These are phyloP conservation scores for Menidia menidia DNA, from an alignment of 2,797 vertebrate species.

Conservation along the genomic window DNA sequence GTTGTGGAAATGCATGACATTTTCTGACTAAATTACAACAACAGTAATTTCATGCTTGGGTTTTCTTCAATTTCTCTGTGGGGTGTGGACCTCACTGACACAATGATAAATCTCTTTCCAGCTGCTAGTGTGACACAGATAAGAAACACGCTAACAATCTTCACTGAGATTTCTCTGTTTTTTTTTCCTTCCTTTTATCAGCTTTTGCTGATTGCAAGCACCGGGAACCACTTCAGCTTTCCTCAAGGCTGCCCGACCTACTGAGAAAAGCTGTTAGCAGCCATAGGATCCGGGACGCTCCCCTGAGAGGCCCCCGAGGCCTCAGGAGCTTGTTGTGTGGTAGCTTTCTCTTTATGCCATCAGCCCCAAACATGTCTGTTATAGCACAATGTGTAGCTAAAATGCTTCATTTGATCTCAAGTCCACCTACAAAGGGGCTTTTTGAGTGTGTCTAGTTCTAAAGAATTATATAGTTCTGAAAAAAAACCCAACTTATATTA, in stretches of 20 bases:
- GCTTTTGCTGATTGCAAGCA: constrained; percentile 16
- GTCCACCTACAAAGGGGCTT: too few relatives aligned
- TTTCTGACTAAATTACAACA: constrained; percentile 59
- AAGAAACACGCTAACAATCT: constrained; percentile 45
- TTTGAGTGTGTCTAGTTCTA: too few relatives aligned
- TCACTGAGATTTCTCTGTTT: constrained; percentile 21
- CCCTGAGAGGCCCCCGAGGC: neutral
- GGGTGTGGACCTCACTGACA: constrained; percentile 37
- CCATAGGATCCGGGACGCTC: neutral
- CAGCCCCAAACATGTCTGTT: too few relatives aligned
- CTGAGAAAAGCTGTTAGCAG: constrained; percentile 21
- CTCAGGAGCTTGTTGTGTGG: neutral
- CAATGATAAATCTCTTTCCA: constrained; percentile 56
- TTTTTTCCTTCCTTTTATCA: constrained; percentile 22
- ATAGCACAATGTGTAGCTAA: too few relatives aligned
- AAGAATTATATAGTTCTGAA: too few relatives aligned
- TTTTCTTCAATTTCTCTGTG: constrained; percentile 54
- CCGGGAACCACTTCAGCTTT: constrained; percentile 7
- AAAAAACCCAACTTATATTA: too few relatives aligned
- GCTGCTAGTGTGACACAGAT: constrained; percentile 53
- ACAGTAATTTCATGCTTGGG: constrained; percentile 68
- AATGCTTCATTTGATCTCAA: too few relatives aligned
- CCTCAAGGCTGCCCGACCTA: neutral
- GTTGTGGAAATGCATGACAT: constrained; percentile 50
- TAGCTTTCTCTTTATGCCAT: neutral